These are phyloP conservation scores for Stercorarius parasiticus DNA, from an alignment of 2,113 vertebrate species.

Conservation along the genomic window DNA sequence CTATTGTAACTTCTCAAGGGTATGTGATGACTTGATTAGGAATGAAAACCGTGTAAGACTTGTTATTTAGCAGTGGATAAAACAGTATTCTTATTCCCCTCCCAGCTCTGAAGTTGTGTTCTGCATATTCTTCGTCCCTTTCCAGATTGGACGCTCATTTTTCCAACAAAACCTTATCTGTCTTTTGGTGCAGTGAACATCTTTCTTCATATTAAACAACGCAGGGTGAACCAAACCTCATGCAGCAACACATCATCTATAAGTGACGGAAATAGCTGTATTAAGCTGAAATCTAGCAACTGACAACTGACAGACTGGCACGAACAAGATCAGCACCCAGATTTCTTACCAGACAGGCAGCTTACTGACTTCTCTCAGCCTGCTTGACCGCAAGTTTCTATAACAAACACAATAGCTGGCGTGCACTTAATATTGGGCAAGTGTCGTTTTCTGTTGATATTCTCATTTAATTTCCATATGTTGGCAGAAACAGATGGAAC, in stretches of 20 bases:
- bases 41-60: background rate
- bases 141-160: background rate
- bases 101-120: background rate
- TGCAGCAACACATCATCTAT: background rate
- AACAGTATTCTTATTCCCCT: background rate
- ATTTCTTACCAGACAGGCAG: background rate
- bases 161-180: background rate
- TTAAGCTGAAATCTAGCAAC: background rate
- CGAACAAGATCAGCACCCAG: background rate
- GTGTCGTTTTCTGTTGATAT: constrained; percentile 27
- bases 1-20: background rate
- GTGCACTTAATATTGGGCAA: constrained; percentile 6
- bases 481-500: constrained; percentile 59
- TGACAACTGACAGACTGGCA: background rate
- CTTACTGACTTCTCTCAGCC: background rate
- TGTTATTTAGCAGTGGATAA: background rate
- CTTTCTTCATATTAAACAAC: background rate
- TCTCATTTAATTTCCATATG: constrained; percentile 56
- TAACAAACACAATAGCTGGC: constrained; percentile 38
- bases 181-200: background rate
- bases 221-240: background rate
- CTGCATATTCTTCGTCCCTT: background rate
- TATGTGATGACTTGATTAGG: background rate
- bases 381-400: constrained; percentile 12
- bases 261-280: background rate